A percentile compares a stretch with the other conserved stretches of the same genome.
These are phyloP conservation scores for Rapana venosa DNA, from an alignment of 2,888 invertebrate species.

Conservation along the genomic window DNA sequence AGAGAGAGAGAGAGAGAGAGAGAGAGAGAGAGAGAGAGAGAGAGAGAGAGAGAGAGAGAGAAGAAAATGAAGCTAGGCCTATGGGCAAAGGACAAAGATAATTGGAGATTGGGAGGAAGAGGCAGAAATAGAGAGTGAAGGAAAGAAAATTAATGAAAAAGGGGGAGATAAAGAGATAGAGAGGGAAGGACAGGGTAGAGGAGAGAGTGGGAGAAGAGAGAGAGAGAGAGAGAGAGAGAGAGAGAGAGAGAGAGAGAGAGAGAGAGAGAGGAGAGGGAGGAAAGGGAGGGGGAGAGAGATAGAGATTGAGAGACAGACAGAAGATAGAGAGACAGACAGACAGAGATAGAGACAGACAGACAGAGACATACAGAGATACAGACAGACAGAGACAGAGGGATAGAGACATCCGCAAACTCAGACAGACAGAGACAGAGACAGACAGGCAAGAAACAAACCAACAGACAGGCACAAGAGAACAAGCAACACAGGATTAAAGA, in stretches of 20 bases:
- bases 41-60: not conserved
- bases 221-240: not conserved
- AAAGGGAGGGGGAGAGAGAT: not conserved
- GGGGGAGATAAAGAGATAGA: not conserved
- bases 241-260: not conserved
- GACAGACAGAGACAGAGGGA: not conserved
- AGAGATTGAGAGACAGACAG: not conserved
- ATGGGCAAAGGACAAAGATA: not conserved
- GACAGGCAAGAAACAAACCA: too few species aligned
- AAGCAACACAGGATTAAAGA: not conserved
- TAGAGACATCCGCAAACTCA: not conserved
- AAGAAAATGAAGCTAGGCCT: not conserved
- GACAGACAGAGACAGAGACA: too few species aligned
- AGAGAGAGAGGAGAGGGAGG: not conserved
- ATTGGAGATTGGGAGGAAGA: not conserved
- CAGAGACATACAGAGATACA: not conserved
- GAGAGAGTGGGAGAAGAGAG: not conserved
- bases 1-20: not conserved
- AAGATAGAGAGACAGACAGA: not conserved
- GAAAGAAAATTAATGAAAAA: not conserved
- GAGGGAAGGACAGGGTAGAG: not conserved
- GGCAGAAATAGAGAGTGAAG: not conserved
- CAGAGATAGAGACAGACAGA: not conserved
- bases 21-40: not conserved
- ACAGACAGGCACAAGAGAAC: too few species aligned